Conservation (phyloP, 2,888 invertebrate species). For the Coecobrya sp. region DNA sequence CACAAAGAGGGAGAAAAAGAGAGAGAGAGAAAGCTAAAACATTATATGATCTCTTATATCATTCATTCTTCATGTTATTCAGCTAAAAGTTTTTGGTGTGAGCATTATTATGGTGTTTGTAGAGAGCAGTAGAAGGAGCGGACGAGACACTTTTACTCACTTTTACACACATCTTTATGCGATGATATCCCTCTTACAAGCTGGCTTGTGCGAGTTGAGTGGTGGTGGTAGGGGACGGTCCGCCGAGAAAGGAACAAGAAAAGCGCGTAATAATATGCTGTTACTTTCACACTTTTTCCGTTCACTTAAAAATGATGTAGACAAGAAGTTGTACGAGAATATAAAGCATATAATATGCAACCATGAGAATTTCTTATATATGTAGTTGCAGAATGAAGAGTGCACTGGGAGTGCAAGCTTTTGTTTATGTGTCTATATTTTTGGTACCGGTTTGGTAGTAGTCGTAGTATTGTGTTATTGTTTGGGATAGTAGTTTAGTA, state of each 20-base stretch:
- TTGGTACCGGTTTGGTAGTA: no score
- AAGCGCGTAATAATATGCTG: conserved; percentile 79
- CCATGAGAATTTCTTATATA: background rate
- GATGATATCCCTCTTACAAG: conserved; percentile 29
- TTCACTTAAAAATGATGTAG: conserved; percentile 72
- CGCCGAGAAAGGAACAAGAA: conserved; percentile 42
- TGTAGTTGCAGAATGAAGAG: background rate
- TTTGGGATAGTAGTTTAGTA: conserved; percentile 30
- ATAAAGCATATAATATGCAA: background rate
- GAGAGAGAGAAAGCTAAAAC: conserved; percentile 39
- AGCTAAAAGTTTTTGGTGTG: conserved; percentile 36
- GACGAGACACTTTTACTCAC: conserved; percentile 53
- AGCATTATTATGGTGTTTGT: conserved; percentile 26
- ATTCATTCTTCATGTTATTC: conserved; percentile 44
- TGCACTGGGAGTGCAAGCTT: conserved; percentile 27
- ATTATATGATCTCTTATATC: conserved; percentile 62
- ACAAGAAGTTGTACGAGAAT: background rate
- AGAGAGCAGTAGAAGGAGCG: conserved; percentile 9
- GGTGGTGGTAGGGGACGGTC: background rate
- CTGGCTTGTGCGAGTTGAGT: background rate
- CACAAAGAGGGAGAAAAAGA: background rate
- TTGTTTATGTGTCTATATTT: conserved; percentile 23
- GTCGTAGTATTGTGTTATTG: background rate
- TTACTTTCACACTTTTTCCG: conserved; percentile 77
- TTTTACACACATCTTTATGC: conserved; percentile 59